These are phyloP conservation scores for Xiphorhynchus elegans DNA, from an alignment of 2,113 vertebrate genomes.

Conservation along the genomic window DNA sequence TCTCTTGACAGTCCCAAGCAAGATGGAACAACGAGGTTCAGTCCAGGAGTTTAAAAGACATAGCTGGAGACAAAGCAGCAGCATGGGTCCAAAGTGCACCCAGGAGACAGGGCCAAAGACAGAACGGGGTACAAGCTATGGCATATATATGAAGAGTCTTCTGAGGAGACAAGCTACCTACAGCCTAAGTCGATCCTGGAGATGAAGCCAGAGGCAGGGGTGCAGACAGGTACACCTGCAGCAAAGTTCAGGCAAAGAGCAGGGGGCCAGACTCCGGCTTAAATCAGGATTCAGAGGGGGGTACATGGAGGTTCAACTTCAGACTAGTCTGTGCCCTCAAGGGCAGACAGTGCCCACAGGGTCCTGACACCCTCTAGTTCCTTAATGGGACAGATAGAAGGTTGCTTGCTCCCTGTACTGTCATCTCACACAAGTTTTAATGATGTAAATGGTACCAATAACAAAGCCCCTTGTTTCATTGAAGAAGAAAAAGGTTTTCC, in stretches of 20 bases:
- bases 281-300: not conserved
- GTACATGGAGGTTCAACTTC: rapidly evolving
- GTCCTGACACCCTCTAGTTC: not conserved
- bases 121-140: not conserved
- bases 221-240: not conserved
- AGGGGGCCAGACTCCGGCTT: not conserved
- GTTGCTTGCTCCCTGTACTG: not conserved
- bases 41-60: not conserved
- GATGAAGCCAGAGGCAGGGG: not conserved
- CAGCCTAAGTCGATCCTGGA: not conserved
- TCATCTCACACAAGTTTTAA: not conserved
- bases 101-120: not conserved
- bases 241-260: not conserved
- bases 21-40: not conserved
- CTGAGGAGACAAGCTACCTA: not conserved
- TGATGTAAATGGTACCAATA: not conserved
- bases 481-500: not conserved
- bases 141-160: rapidly evolving
- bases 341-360: not conserved
- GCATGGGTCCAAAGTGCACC: not conserved
- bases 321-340: not conserved
- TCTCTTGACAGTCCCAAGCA: not conserved
- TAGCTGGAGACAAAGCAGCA: not conserved
- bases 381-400: not conserved
- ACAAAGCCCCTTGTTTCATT: not conserved